Evolutionary conservation across 2,888 invertebrate genomes (phyloP), one percentile per base, ranked within the genome.

Genomic region (Phyllotreta striolata): DNA sequence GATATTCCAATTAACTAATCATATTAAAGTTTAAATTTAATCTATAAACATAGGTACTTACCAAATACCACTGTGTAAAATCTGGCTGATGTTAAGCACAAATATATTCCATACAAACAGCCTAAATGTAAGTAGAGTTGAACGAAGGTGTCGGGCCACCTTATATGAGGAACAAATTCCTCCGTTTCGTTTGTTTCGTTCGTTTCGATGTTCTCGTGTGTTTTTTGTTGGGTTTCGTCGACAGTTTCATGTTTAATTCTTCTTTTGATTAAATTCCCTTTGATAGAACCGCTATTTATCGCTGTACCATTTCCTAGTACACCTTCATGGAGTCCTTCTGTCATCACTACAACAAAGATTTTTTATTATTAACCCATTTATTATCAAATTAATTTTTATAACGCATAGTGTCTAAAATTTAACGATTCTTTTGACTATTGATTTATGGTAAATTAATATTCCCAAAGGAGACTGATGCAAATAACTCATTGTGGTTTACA

Each of bases 81-180:
- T 77, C 85, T 89, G 35, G 87, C 87, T 37, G 82, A 77, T 41
- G 85, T 85, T 68, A 89, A 75, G 59, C 89, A 84, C 76, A 91
- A 84, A 80, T 85, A 90, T 43, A 91, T 68, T 68, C 91, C 92
- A 76, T 91, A 91, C 41, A 91, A 70, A 68, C 87, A 86, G 38
- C 91, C 91, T 63, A 77, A 78, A 80, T 92, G 92, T 74, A 92
- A 83, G 71, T 87, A 87, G 65, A 89, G 72, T 82, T 92, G 92
- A 13, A 86, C 92, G 10, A 81, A 76, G 1, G 91, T 81, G 78
- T 92, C 92, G 0, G 88, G 89, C 92, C 92, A 92, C 78, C 86
- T 85, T 63, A 91, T 86, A 70, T 82, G 81, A 1, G 92, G 84
- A 64, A 80, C 82, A 73, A 89, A 92, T 56, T 72, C 69, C 55